Conservation (phyloP, 2,888 invertebrate genomes). For the Anthoptus insignis region DNA sequence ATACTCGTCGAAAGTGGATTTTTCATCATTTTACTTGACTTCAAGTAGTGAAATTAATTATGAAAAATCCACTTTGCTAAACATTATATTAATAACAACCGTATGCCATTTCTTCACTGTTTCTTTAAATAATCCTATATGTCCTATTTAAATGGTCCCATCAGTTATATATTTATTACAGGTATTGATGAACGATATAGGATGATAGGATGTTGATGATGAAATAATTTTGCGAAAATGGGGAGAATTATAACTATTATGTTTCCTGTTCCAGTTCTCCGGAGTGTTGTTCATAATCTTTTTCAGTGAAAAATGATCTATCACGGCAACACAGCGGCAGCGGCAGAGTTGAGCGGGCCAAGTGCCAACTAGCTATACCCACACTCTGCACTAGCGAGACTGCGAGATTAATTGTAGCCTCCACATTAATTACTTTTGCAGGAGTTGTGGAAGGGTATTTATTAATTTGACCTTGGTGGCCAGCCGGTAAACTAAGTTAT, state of each 20-base stretch:
- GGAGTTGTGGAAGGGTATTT: slow-evolving; percentile 1
- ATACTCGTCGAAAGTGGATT: no score
- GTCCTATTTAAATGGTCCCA: no score
- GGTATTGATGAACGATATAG: no score
- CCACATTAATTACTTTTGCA: slow-evolving; percentile 28
- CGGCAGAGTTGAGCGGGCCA: slow-evolving; percentile 29
- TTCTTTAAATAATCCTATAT: no score
- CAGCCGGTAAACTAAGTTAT: not conserved
- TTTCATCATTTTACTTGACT: no score
- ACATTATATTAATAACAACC: no score
- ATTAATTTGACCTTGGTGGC: slow-evolving; percentile 3
- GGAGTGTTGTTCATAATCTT: slow-evolving; percentile 18
- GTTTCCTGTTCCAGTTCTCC: not conserved
- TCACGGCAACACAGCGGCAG: slow-evolving; percentile 10
- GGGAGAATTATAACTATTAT: not conserved
- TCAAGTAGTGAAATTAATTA: no score
- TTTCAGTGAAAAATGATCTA: slow-evolving; percentile 21
- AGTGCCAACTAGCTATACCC: slow-evolving; percentile 13
- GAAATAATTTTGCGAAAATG: no score
- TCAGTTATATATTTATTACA: no score
- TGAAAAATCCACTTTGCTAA: no score
- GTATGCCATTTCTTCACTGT: no score
- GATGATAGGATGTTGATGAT: no score
- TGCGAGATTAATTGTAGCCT: slow-evolving; percentile 9
- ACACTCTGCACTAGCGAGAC: slow-evolving; percentile 11